Evolutionary conservation across 2,797 vertebrate genomes (phyloP).

Genomic region (Anableps anableps): DNA sequence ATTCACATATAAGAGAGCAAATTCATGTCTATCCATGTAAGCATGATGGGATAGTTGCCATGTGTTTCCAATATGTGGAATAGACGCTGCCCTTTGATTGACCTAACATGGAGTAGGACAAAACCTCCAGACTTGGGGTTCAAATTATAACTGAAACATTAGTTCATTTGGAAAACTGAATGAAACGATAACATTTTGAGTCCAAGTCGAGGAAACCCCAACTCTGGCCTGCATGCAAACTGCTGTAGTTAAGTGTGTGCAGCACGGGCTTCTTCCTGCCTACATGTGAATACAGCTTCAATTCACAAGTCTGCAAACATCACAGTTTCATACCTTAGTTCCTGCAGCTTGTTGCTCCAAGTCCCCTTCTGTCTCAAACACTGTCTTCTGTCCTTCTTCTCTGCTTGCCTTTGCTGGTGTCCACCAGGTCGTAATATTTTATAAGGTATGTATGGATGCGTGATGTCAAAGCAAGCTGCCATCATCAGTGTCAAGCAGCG

Average conservation of each 20-base stretch:
- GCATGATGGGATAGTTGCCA: conserved; percentile 20
- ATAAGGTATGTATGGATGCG: conserved; percentile 82
- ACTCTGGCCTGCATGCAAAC: conserved; percentile 45
- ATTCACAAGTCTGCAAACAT: conserved; percentile 25
- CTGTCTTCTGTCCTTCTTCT: conserved; percentile 80
- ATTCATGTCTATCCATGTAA: conserved; percentile 2
- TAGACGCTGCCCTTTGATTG: conserved; percentile 11
- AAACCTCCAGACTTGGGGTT: conserved; percentile 38
- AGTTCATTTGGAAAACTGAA: background rate
- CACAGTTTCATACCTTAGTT: conserved; percentile 19
- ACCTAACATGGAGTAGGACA: background rate
- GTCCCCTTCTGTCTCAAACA: conserved; percentile 66
- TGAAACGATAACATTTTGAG: background rate
- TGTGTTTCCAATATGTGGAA: conserved; percentile 26
- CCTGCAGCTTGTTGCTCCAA: conserved; percentile 37
- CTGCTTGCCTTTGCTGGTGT: conserved; percentile 76
- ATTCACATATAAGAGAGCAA: background rate
- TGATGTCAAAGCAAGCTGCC: conserved; percentile 37
- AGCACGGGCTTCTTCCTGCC: conserved; percentile 18
- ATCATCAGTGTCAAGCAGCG: conserved; percentile 11
- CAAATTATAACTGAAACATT: background rate
- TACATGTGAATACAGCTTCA: conserved; percentile 21
- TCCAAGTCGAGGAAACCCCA: conserved; percentile 23
- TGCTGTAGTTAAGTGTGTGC: background rate
- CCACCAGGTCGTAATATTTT: conserved; percentile 84